A percentile compares a stretch with the other conserved stretches of the same genome.
Evolutionary conservation across 2,888 invertebrate species (phyloP).

Genomic region (Habrosyne pyritoides): DNA sequence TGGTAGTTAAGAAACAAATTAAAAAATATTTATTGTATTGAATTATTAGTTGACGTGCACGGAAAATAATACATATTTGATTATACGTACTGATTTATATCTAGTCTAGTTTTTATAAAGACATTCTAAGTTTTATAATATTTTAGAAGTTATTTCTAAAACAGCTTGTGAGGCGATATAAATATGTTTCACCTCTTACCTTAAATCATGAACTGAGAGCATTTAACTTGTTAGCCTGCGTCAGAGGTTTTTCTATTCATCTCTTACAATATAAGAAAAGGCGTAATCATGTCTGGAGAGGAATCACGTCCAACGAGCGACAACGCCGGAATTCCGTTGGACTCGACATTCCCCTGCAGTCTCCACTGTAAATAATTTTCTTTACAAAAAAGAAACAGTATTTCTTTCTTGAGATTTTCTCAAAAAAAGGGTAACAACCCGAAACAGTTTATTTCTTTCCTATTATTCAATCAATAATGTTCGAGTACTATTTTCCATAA

Average conservation of each 20-base stretch:
- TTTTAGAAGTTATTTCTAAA: too few relatives aligned
- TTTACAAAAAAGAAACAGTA: conserved; percentile 54
- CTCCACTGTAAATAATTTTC: conserved; percentile 58
- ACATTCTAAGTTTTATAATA: too few relatives aligned
- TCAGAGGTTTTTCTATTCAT: conserved; percentile 62
- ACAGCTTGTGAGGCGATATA: too few relatives aligned
- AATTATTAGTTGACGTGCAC: too few relatives aligned
- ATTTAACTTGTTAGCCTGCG: conserved; percentile 60
- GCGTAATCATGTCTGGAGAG: conserved; percentile 69
- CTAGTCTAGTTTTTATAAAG: too few relatives aligned
- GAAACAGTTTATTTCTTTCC: conserved; percentile 34
- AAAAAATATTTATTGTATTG: too few relatives aligned
- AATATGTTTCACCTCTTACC: conserved; percentile 35
- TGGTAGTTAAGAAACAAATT: too few relatives aligned
- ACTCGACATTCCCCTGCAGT: conserved; percentile 52
- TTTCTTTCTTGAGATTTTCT: conserved; percentile 47
- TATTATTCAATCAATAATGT: conserved; percentile 7
- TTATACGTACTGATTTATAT: too few relatives aligned
- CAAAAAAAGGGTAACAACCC: conserved; percentile 48
- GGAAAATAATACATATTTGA: too few relatives aligned
- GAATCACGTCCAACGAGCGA: conserved; percentile 75
- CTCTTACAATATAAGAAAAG: conserved; percentile 75
- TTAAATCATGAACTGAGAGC: conserved; percentile 59
- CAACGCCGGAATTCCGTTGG: conserved; percentile 78
- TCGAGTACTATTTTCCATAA: neutral